A percentile compares a stretch with the other conserved stretches of the same genome.
Conservation (phyloP, 2,797 vertebrate genomes). For the Ficedula albicollis region DNA sequence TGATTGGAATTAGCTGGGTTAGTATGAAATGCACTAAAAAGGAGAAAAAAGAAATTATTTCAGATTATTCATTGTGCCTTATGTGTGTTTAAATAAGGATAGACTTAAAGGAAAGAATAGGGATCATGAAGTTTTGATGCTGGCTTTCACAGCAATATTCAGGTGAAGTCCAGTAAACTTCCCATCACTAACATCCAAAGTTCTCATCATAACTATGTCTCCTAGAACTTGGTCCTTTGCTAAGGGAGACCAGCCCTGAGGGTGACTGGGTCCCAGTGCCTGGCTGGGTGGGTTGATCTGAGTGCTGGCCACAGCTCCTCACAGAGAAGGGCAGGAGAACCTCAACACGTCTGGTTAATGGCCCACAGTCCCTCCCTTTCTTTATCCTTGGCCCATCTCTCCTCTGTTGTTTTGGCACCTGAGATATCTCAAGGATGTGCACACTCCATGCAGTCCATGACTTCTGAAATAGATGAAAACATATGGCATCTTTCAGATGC, state of each 20-base stretch:
- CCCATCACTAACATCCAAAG: not conserved
- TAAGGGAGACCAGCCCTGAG: not conserved
- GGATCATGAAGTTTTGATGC: not conserved
- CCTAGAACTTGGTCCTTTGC: not conserved
- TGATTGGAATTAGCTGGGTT: not conserved
- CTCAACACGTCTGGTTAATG: not conserved
- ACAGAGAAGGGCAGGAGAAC: not conserved
- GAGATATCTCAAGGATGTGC: not conserved
- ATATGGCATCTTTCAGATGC: not conserved
- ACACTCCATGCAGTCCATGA: not conserved
- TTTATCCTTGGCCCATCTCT: not conserved
- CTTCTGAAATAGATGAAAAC: not conserved
- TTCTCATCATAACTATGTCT: not conserved
- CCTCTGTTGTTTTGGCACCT: not conserved
- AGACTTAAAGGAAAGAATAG: not conserved
- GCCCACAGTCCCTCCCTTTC: not conserved
- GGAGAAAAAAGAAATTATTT: not conserved
- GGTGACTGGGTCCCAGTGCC: no score
- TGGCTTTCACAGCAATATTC: not conserved
- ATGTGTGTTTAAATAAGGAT: not conserved
- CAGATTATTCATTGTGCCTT: not conserved
- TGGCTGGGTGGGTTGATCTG: not conserved
- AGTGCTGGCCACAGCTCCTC: not conserved
- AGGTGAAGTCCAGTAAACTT: not conserved
- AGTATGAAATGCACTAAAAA: not conserved